A percentile compares a stretch with the other conserved stretches of the same genome.
phyloP scores from a whole-genome alignment of 2,797 vertebrate genomes.

The Notolabrus celidotus region DNA sequence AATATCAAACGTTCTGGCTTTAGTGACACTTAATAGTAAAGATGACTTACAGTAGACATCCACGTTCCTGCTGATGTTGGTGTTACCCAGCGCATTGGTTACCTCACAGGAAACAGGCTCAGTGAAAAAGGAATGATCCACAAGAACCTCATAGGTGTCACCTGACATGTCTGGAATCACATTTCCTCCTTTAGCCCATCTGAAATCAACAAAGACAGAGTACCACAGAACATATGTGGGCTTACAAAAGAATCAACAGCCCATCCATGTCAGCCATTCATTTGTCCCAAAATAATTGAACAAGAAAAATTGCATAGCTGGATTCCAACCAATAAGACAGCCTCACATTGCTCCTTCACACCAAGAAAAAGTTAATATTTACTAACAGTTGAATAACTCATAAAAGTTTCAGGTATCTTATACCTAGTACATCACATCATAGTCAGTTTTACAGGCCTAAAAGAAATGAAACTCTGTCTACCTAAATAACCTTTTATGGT shows the following conservation, averaged over 20 bases:
- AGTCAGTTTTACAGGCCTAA: too few species aligned
- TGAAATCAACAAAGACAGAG: slow-evolving; percentile 48
- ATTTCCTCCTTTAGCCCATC: slow-evolving; percentile 93
- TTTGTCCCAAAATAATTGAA: neutral
- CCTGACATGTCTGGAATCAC: slow-evolving; percentile 88
- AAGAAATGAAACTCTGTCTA: too few species aligned
- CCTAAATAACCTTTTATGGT: too few species aligned
- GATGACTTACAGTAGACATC: slow-evolving; percentile 95
- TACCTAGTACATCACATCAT: neutral
- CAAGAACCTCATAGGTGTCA: slow-evolving; percentile 89
- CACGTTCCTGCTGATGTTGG: slow-evolving; percentile 92
- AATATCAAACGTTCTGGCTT: too few species aligned
- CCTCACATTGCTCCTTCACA: too few species aligned
- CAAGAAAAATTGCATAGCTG: too few species aligned
- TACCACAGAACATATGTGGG: neutral
- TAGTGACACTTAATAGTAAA: too few species aligned
- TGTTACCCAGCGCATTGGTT: slow-evolving; percentile 92
- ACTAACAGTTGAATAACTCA: too few species aligned
- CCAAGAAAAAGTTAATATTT: too few species aligned
- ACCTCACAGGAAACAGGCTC: slow-evolving; percentile 94
- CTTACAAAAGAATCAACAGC: neutral
- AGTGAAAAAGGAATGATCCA: slow-evolving; percentile 92
- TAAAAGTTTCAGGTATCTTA: too few species aligned
- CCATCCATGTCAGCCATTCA: neutral
- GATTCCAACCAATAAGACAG: too few species aligned